Conservation (phyloP, 2,113 vertebrate species). For the Ornithorhynchus anatinus region DNA sequence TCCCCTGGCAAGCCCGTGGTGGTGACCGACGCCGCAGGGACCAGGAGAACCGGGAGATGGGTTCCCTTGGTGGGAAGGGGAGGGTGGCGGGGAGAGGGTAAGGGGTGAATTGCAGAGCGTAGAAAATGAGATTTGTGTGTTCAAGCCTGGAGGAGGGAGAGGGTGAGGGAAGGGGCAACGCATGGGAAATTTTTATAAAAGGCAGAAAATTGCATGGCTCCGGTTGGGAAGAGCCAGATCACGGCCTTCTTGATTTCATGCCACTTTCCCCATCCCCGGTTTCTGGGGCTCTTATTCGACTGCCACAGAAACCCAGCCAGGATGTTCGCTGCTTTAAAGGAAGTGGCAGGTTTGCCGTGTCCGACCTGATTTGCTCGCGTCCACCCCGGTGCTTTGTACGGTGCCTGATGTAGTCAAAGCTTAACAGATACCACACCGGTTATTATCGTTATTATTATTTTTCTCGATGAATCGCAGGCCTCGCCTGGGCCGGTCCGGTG, state of each 20-base stretch:
- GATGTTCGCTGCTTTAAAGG: not conserved
- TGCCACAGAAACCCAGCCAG: not conserved
- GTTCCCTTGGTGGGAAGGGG: not conserved
- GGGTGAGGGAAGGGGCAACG: not conserved
- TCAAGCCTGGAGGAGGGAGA: accelerated
- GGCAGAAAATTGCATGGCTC: slow-evolving; percentile 3
- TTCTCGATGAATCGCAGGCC: too few species aligned
- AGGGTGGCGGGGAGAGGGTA: not conserved
- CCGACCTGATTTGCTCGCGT: too few species aligned
- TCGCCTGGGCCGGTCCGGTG: too few species aligned
- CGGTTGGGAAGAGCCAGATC: not conserved
- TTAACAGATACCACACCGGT: not conserved
- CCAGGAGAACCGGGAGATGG: not conserved
- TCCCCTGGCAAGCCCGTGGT: too few species aligned
- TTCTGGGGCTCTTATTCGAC: not conserved
- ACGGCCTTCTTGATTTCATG: slow-evolving; percentile 21
- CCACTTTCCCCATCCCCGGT: not conserved
- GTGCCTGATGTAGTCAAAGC: accelerated
- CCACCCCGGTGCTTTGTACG: too few species aligned
- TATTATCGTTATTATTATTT: too few species aligned
- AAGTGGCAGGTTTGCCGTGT: too few species aligned
- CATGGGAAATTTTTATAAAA: slow-evolving; percentile 2
- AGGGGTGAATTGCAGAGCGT: not conserved
- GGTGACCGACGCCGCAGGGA: not conserved
- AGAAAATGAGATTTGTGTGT: accelerated